Percentiles rank a stretch among this genome's conserved stretches.
These are phyloP conservation scores for Coluber constrictor DNA, from an alignment of 2,797 vertebrate species.

Conservation along the genomic window DNA sequence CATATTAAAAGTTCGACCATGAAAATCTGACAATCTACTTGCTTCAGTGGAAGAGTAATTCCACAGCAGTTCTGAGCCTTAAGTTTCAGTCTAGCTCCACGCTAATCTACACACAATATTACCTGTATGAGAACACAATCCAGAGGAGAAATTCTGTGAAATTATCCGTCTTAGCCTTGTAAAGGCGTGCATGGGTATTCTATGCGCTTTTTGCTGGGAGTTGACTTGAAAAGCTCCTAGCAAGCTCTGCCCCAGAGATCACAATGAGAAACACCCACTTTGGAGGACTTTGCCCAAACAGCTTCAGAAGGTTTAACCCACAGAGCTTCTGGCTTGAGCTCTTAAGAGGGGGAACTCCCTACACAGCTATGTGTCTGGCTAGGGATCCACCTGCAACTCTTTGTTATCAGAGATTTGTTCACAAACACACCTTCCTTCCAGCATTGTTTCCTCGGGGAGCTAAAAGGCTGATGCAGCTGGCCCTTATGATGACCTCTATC, in stretches of 20 bases:
- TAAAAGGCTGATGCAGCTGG: neutral
- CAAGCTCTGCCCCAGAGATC: neutral
- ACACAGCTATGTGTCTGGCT: neutral
- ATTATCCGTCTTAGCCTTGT: neutral
- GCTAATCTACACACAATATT: neutral
- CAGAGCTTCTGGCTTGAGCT: neutral
- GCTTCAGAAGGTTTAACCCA: neutral
- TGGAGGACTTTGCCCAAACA: neutral
- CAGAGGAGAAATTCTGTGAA: neutral
- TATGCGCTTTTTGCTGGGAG: neutral
- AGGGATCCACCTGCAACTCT: neutral
- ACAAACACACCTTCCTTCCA: neutral
- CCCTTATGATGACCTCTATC: neutral
- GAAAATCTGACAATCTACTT: neutral
- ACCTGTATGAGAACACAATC: neutral
- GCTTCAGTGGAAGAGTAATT: neutral
- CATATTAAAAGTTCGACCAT: neutral
- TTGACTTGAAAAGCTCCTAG: neutral
- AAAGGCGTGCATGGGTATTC: neutral
- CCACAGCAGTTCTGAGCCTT: neutral
- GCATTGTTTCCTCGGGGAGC: neutral
- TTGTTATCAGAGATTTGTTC: neutral
- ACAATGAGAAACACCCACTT: neutral
- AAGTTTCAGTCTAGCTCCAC: neutral
- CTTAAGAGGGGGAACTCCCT: neutral